Conservation (phyloP, 2,113 vertebrate species). For the Nycticryphes semicollaris region DNA sequence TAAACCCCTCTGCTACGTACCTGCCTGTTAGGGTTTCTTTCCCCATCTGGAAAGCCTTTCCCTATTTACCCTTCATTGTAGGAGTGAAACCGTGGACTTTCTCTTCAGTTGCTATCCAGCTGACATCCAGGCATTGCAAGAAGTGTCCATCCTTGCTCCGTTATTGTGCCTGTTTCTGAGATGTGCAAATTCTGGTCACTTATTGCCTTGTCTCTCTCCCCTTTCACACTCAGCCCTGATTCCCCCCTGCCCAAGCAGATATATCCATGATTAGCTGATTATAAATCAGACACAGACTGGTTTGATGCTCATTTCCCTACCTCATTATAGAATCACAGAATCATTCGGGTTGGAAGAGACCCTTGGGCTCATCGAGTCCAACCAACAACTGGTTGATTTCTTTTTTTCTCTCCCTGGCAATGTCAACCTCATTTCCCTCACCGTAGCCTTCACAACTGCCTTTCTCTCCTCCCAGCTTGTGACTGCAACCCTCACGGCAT, state of each 20-base stretch:
- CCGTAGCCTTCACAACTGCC: neutral
- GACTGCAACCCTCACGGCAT: conserved; percentile 90
- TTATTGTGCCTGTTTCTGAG: neutral
- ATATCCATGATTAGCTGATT: neutral
- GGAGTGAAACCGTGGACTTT: neutral
- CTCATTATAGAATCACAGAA: neutral
- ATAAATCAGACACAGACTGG: neutral
- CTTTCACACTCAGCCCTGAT: neutral
- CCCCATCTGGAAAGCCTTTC: neutral
- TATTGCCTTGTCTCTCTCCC: neutral
- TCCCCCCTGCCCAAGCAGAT: neutral
- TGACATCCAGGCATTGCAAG: neutral
- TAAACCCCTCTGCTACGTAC: neutral
- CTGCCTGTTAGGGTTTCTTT: neutral
- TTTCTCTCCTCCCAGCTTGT: conserved; percentile 79
- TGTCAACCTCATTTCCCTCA: neutral
- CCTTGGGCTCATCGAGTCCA: too few species aligned
- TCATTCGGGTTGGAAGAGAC: too few species aligned
- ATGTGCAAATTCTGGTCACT: neutral
- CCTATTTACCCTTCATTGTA: neutral
- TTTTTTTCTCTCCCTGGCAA: neutral
- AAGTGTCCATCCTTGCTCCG: neutral
- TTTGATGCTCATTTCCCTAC: neutral
- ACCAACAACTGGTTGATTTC: neutral
- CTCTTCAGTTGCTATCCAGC: neutral